phyloP scores from a whole-genome alignment of 2,113 vertebrate species.

The Muscicapa adusta region DNA sequence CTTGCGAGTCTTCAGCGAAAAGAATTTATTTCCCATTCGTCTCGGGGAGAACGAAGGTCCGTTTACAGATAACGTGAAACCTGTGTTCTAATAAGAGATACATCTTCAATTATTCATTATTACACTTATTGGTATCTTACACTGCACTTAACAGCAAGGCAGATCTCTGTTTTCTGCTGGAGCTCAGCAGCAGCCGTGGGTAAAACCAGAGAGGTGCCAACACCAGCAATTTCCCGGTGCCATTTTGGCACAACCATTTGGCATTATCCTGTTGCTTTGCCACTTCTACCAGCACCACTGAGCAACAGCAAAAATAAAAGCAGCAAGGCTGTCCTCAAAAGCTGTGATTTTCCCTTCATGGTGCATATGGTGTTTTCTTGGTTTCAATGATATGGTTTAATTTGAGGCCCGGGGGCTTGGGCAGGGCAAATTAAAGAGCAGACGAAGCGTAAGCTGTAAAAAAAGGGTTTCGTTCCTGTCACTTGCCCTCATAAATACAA shows the following conservation, averaged over 20 bases:
- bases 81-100: conserved; percentile 23
- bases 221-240: neutral
- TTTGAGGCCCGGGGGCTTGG: neutral
- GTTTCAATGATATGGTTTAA: neutral
- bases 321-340: neutral
- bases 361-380: neutral
- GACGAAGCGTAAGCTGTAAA: neutral
- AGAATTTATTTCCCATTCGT: neutral
- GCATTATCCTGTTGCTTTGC: neutral
- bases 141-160: neutral
- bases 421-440: neutral
- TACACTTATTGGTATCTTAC: conserved; percentile 30
- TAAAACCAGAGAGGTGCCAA: rapidly evolving
- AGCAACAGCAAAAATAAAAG: neutral
- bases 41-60: neutral
- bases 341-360: neutral
- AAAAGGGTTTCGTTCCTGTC: neutral
- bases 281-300: rapidly evolving
- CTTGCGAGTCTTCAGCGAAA: neutral
- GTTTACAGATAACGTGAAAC: neutral
- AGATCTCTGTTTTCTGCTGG: neutral
- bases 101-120: conserved; percentile 51
- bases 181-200: neutral
- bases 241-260: neutral
- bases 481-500: neutral